phyloP scores from a whole-genome alignment of 2,113 vertebrate species.

The Ascaphus truei region DNA sequence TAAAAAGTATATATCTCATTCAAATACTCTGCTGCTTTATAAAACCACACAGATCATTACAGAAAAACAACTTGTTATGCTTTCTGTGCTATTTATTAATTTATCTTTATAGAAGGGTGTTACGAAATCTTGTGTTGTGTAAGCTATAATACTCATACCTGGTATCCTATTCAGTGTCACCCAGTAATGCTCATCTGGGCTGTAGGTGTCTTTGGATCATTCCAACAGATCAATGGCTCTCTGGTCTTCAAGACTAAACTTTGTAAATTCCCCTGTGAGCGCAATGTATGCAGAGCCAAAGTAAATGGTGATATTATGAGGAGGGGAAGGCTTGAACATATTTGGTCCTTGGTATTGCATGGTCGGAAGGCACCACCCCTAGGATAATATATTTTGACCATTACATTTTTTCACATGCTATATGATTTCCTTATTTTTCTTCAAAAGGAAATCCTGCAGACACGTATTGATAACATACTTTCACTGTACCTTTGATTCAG shows the following conservation, averaged over 20 bases:
- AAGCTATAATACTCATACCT: slow-evolving; percentile 51
- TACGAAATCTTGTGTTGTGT: no score
- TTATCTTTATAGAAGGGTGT: no score
- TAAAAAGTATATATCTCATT: no score
- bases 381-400: slow-evolving; percentile 51
- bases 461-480: slow-evolving; percentile 51
- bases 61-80: no score
- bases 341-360: slow-evolving; percentile 21
- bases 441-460: slow-evolving; percentile 58
- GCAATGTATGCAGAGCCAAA: slow-evolving; percentile 51
- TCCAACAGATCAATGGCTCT: slow-evolving; percentile 44
- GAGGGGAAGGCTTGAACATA: slow-evolving; percentile 33
- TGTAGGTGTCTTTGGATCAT: slow-evolving; percentile 56
- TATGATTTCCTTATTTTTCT: slow-evolving; percentile 54
- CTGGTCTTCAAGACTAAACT: slow-evolving; percentile 40
- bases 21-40: no score
- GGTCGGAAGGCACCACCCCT: slow-evolving; percentile 41
- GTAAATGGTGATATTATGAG: slow-evolving; percentile 47
- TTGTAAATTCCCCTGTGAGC: slow-evolving; percentile 35
- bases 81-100: no score
- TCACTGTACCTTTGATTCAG: slow-evolving; percentile 17
- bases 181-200: slow-evolving; percentile 61
- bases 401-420: slow-evolving; percentile 41
- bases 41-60: no score
- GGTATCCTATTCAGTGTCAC: slow-evolving; percentile 55